Conservation (phyloP, 2,888 invertebrate genomes). For the Trissoscelio sp. region DNA sequence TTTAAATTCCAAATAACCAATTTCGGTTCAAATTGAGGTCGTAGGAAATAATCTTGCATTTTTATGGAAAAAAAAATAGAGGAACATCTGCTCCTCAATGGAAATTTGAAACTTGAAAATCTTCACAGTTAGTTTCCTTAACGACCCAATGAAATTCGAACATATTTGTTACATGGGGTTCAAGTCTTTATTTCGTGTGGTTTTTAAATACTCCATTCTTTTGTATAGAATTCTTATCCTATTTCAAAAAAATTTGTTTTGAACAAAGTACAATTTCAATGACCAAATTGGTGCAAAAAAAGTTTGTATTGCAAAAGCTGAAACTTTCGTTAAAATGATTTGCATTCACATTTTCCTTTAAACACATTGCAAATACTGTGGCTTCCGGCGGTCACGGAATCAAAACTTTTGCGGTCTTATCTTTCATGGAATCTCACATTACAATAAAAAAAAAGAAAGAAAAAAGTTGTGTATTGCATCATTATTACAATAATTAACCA, state of each 20-base stretch:
- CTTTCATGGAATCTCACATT: constrained; percentile 35
- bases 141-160: constrained; percentile 18
- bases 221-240: neutral
- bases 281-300: too few relatives aligned
- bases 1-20: neutral
- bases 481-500: constrained; percentile 8
- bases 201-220: neutral
- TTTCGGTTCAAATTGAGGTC: neutral
- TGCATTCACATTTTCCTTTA: constrained; percentile 21
- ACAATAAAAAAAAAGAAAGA: constrained; percentile 13
- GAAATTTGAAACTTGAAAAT: constrained; percentile 33
- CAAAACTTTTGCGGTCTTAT: constrained; percentile 41
- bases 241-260: neutral
- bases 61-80: constrained; percentile 3
- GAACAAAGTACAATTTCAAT: too few relatives aligned
- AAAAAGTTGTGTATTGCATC: neutral
- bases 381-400: constrained; percentile 55
- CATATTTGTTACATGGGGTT: constrained; percentile 12
- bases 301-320: constrained; percentile 8
- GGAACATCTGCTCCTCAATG: constrained; percentile 27
- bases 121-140: neutral
- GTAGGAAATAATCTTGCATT: neutral
- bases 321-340: constrained; percentile 22
- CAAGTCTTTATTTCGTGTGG: neutral
- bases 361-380: constrained; percentile 17